A percentile compares a stretch with the other conserved stretches of the same genome.
These are phyloP conservation scores for Hapalemur alaotrensis DNA, from an alignment of 2,797 vertebrate species.

Conservation along the genomic window DNA sequence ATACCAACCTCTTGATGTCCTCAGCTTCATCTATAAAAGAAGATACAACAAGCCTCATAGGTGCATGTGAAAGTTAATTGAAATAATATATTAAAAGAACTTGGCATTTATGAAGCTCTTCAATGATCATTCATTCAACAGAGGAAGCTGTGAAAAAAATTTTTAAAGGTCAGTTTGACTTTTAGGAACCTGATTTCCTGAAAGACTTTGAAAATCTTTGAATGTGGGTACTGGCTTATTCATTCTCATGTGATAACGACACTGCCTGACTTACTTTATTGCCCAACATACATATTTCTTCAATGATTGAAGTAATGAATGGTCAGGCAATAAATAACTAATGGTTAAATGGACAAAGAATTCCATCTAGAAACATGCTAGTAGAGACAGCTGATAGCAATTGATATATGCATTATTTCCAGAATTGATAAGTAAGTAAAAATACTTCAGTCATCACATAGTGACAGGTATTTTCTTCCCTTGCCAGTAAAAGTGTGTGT, in stretches of 20 bases:
- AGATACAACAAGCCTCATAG: background rate
- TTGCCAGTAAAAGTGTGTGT: background rate
- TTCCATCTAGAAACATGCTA: background rate
- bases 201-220: slow-evolving; percentile 11
- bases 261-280: background rate
- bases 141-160: background rate
- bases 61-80: slow-evolving; percentile 37
- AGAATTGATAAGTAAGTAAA: background rate
- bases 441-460: background rate
- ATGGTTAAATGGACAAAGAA: background rate
- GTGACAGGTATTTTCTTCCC: background rate
- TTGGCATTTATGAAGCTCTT: slow-evolving; percentile 31
- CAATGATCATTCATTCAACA: slow-evolving; percentile 8
- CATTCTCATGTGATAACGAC: background rate
- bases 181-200: slow-evolving; percentile 26
- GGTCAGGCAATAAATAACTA: background rate
- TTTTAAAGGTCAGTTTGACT: slow-evolving; percentile 38
- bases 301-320: background rate
- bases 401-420: background rate
- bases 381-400: background rate
- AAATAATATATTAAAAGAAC: slow-evolving; percentile 38
- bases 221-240: background rate
- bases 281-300: background rate
- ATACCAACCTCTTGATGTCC: background rate
- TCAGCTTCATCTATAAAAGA: background rate